Base-by-base conservation (phyloP, 37 sponge, comb jelly and placozoan species). In the Bolinopsis microptera region DNA sequence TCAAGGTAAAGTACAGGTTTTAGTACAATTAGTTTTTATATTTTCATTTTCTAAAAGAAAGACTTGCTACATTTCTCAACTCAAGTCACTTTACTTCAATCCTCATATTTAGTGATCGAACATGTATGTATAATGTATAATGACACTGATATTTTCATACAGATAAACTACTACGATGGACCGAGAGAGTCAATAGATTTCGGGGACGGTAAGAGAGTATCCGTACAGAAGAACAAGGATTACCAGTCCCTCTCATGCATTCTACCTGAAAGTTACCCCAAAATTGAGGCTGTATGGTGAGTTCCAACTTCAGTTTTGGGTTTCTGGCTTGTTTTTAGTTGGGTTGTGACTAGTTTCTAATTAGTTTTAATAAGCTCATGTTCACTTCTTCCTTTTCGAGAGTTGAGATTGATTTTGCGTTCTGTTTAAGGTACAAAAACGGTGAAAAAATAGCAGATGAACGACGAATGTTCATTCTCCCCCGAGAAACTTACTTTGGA, bases 341-440 rank as follows among this genome's bases (percentile, higher is more conserved):
- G n/a, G n/a, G n/a, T n/a, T n/a, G n/a, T n/a, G n/a, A n/a, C n/a
- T n/a, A n/a, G n/a, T n/a, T n/a, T n/a, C n/a, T n/a, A n/a, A 67
- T 22, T 21, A 67, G 13, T 67, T 67, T 22, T 22, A 67, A 67
- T 21, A 67, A 13, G 18, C 13, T 67, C 68, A 22, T 21, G 21
- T 21, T 67, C 68, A 22, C 68, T 67, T 22, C 68, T 21, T 67
- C 68, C 68, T 67, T 67, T 13, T 67, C 68, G 21, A 67, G 13
- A 21, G 13, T 13, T 67, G 21, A 21, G n/a, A n/a, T n/a, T n/a
- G n/a, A n/a, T n/a, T n/a, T n/a, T n/a, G n/a, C n/a, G n/a, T n/a
- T n/a, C n/a, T n/a, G n/a, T n/a, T n/a, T n/a, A 35, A 80, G 83
- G 83, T 86, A 86, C 31, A 86, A 86, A 30, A n/a, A 41, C 26